Percentiles rank a stretch among this genome's conserved stretches.
phyloP scores from a whole-genome alignment of 2,113 vertebrate species.

The Acinonyx jubatus region DNA sequence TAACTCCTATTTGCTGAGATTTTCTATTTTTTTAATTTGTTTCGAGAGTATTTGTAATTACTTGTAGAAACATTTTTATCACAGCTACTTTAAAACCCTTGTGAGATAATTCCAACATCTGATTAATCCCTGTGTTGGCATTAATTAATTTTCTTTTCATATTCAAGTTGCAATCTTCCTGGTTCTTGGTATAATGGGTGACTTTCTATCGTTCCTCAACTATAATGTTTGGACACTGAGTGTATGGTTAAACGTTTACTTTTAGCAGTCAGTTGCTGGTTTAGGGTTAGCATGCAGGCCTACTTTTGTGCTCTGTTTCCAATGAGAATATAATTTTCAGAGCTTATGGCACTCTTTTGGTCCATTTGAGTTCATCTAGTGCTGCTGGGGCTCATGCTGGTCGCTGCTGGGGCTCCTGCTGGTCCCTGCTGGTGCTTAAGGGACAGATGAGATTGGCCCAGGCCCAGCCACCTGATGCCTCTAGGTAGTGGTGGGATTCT shows the following conservation, averaged over 20 bases:
- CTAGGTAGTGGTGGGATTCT: not conserved
- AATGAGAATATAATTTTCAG: not conserved
- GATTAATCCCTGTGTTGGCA: not conserved
- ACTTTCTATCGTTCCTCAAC: not conserved
- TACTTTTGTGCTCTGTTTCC: not conserved
- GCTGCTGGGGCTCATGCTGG: not conserved
- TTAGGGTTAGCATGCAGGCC: not conserved
- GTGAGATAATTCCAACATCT: not conserved
- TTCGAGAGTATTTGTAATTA: conserved; percentile 23
- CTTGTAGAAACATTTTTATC: conserved; percentile 33
- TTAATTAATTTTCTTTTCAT: not conserved
- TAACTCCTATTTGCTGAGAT: not conserved
- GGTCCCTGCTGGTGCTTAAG: not conserved
- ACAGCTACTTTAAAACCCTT: not conserved
- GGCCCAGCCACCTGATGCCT: not conserved
- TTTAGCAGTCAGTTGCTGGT: not conserved
- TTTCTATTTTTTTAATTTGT: conserved; percentile 12
- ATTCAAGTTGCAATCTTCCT: not conserved
- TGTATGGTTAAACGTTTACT: not conserved
- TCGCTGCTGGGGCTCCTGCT: not conserved
- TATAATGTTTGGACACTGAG: not conserved
- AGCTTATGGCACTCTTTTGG: not conserved
- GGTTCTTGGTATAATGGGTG: not conserved
- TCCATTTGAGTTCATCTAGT: not conserved
- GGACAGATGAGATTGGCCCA: not conserved